These are phyloP conservation scores for Diadumene lineata DNA, from an alignment of 92 coral and sea anemone genomes.

Conservation along the genomic window DNA sequence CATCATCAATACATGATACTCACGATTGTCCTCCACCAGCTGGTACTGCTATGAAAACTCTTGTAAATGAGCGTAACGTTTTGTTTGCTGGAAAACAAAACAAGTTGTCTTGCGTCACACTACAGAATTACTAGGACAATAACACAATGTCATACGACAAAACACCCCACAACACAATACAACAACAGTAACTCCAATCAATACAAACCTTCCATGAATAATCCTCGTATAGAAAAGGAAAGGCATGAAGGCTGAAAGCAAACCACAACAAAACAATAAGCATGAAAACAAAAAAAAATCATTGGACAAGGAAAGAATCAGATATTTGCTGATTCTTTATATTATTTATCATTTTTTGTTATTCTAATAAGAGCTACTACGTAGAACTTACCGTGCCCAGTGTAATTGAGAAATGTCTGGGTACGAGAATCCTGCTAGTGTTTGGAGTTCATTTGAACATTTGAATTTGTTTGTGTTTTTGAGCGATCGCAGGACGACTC, in stretches of 20 bases:
- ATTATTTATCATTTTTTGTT: no score
- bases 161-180: background rate
- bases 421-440: no score
- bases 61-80: constrained; percentile 70
- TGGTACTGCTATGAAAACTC: constrained; percentile 93
- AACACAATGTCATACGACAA: no score
- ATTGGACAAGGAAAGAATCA: background rate
- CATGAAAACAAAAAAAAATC: background rate
- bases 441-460: no score
- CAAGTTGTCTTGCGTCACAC: background rate
- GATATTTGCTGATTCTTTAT: background rate
- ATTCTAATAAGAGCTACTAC: no score
- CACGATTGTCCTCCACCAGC: constrained; percentile 80
- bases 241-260: constrained; percentile 71
- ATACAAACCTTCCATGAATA: constrained; percentile 83
- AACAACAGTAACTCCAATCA: background rate
- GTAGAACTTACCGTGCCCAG: no score
- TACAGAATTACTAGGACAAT: no score
- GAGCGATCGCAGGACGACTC: no score
- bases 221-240: constrained; percentile 83
- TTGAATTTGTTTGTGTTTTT: no score
- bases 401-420: no score
- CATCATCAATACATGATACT: constrained; percentile 35
- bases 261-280: background rate
- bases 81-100: constrained; percentile 41